phyloP scores from a whole-genome alignment of 2,797 vertebrate genomes.

The Crenichthys baileyi region DNA sequence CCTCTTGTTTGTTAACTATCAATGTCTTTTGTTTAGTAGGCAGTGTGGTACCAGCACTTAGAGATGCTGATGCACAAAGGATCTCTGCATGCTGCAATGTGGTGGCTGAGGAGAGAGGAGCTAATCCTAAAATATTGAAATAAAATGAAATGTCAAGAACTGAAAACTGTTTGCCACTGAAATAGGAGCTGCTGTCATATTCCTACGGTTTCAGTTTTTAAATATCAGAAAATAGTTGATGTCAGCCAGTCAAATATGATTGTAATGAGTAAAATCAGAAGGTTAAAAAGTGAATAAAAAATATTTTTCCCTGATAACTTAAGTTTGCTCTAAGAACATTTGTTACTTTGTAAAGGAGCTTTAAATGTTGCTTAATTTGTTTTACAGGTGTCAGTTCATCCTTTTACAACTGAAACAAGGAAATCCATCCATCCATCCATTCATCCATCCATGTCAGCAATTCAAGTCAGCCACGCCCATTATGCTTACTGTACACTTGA shows the following conservation, averaged over 20 bases:
- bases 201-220: not conserved
- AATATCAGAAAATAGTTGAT: not conserved
- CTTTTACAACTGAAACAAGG: not conserved
- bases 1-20: slow-evolving; percentile 42
- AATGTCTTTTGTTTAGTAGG: slow-evolving; percentile 39
- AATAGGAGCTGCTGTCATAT: not conserved
- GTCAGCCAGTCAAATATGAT: not conserved
- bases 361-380: not conserved
- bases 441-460: too few species aligned
- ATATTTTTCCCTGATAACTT: too few species aligned
- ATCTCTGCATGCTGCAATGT: slow-evolving; percentile 1
- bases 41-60: slow-evolving; percentile 10
- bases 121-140: slow-evolving; percentile 14
- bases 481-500: too few species aligned
- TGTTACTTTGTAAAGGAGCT: not conserved
- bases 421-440: not conserved
- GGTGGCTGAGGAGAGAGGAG: slow-evolving; percentile 16
- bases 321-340: not conserved
- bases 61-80: not conserved
- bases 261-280: not conserved
- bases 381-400: not conserved
- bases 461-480: too few species aligned
- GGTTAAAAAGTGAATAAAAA: too few species aligned
- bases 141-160: not conserved
- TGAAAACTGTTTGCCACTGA: not conserved